A percentile compares a stretch with the other conserved stretches of the same genome.
phyloP scores from a whole-genome alignment of 2,888 invertebrate species.

The Ormyrus thymus region DNA sequence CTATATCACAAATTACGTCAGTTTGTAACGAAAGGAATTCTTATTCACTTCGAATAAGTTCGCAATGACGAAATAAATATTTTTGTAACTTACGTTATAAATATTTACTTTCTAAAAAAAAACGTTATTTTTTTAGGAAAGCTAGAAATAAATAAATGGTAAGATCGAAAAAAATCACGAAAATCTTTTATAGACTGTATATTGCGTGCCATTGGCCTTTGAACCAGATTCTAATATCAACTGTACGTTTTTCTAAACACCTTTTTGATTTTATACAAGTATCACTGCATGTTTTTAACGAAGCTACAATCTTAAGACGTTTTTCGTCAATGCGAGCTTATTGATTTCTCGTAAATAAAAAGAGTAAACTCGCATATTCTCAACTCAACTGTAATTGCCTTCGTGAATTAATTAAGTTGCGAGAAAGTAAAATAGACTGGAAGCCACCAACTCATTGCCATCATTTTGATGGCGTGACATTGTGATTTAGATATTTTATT shows the following conservation, averaged over 20 bases:
- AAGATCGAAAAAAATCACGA: slow-evolving; percentile 17
- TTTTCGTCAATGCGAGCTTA: slow-evolving; percentile 59
- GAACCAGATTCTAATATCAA: slow-evolving; percentile 33
- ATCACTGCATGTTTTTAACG: slow-evolving; percentile 44
- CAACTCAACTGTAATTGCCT: slow-evolving; percentile 52
- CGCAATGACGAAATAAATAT: slow-evolving; percentile 61
- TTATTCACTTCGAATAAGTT: slow-evolving; percentile 57
- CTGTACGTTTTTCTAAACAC: slow-evolving; percentile 37
- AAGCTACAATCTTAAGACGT: slow-evolving; percentile 36
- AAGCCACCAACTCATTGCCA: slow-evolving; percentile 61
- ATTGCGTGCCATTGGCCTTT: not conserved
- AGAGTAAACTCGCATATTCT: slow-evolving; percentile 38
- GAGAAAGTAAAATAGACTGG: slow-evolving; percentile 62
- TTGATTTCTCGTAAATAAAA: slow-evolving; percentile 44
- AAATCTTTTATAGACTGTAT: slow-evolving; percentile 40
- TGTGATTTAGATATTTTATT: slow-evolving; percentile 73
- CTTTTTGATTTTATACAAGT: slow-evolving; percentile 35
- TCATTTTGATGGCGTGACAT: slow-evolving; percentile 63
- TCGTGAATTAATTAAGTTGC: slow-evolving; percentile 57
- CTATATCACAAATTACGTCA: slow-evolving; percentile 53
- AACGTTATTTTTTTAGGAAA: slow-evolving; percentile 52
- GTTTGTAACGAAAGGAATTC: slow-evolving; percentile 44
- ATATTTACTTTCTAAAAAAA: slow-evolving; percentile 50
- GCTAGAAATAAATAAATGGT: slow-evolving; percentile 34
- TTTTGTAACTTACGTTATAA: slow-evolving; percentile 53